A percentile compares a stretch with the other conserved stretches of the same genome.
Conservation (phyloP, 2,113 vertebrate genomes). For the Calyptommatus sinebrachiatus region DNA sequence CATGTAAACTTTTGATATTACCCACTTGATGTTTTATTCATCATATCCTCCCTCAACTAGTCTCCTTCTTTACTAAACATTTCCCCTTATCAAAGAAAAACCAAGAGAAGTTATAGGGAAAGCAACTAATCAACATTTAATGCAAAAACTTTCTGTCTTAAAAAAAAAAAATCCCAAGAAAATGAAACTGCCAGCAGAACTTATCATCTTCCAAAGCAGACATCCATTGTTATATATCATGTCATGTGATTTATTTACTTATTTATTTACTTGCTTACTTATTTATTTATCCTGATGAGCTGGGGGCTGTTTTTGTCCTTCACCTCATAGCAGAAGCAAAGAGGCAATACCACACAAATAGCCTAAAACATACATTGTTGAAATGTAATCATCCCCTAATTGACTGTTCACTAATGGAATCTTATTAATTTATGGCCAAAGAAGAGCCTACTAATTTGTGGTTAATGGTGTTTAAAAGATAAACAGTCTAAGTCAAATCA, state of each 20-base stretch:
- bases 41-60: no score
- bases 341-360: neutral
- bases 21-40: no score
- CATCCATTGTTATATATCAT: neutral
- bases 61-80: no score
- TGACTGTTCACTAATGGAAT: conserved; percentile 65
- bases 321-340: neutral
- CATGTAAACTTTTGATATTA: no score
- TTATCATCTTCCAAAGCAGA: neutral
- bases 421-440: conserved; percentile 63
- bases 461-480: conserved; percentile 67
- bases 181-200: neutral
- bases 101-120: no score
- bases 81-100: no score
- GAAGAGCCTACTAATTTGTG: conserved; percentile 64
- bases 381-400: conserved; percentile 55
- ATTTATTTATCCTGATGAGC: accelerated
- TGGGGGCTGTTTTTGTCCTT: neutral
- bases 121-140: no score
- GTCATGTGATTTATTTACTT: accelerated
- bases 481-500: conserved; percentile 57
- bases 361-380: conserved; percentile 1
- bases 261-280: no score
- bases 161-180: neutral
- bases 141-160: no score